Evolutionary conservation across 2,888 invertebrate genomes (phyloP), one percentile per base, ranked within the genome.

Genomic region (Rhagium mordax): DNA sequence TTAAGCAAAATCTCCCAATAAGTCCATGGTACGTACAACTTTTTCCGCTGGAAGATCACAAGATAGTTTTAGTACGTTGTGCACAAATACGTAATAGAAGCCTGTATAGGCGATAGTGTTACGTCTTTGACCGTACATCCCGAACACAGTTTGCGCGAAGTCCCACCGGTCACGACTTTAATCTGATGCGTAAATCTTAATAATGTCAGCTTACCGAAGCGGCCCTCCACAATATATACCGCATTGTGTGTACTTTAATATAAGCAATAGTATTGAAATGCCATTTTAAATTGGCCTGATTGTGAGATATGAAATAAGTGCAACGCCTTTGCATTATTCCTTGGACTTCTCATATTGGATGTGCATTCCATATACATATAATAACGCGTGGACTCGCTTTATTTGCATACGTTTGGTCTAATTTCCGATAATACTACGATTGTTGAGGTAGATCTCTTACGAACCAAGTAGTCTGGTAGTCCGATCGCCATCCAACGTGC

Each of bases 241-340:
- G 79, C 80, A 82, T 83, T 79, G 78, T 81, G 75, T 76, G 75
- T 81, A 78, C 74, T 74, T 78, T 80, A 81, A 81, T 83, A 83
- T 81, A 81, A 77, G 78, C 83, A 79, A 81, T 79, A 76, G 81
- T 81, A 85, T 85, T 84, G 84, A 85, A 82, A 84, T 84, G 85
- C 85, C 85, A 85, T 80, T 85, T 83, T 85, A 86, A 86, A 85
- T 86, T 85, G 85, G 84, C 84, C 83, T 83, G 86, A 86, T 86
- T 83, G 85, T 85, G 84, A 85, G 85, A 85, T 86, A 86, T 84
- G 84, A 82, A 78, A 79, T 71, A 71, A 77, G 74, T 41, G 53
- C 70, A 71, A 65, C 53, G 62, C 64, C 60, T 41, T n/a, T 8
- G 15, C 41, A 24, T 27, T 70, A 18, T 62, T 18, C 48, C 55